These are phyloP conservation scores for Panzeria rudis DNA, from an alignment of 2,888 invertebrate genomes.

Conservation along the genomic window DNA sequence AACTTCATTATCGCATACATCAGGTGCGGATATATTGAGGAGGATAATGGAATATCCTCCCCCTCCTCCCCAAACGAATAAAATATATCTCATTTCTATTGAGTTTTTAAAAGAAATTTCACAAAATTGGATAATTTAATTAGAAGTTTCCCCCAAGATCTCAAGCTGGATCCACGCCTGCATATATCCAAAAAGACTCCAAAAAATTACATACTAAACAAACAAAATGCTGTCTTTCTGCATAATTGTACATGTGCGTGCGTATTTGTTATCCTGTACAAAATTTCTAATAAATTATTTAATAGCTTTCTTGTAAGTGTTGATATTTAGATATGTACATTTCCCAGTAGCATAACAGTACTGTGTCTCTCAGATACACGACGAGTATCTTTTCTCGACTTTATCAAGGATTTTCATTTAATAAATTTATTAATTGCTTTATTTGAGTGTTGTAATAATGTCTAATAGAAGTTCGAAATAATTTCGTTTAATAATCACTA, in stretches of 20 bases:
- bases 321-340: conserved; percentile 4
- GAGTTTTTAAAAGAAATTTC: too few relatives aligned
- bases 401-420: conserved; percentile 15
- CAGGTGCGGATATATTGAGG: too few relatives aligned
- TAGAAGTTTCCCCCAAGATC: too few relatives aligned
- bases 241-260: not conserved
- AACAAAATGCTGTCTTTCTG: too few relatives aligned
- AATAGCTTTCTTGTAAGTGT: conserved; percentile 19
- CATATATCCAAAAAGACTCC: too few relatives aligned
- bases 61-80: too few relatives aligned
- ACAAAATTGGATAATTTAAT: too few relatives aligned
- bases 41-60: too few relatives aligned
- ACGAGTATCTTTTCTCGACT: not conserved
- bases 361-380: not conserved
- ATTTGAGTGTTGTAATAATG: not conserved
- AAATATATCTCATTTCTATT: too few relatives aligned
- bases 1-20: too few relatives aligned
- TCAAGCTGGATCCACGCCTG: too few relatives aligned
- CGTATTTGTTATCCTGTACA: not conserved
- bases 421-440: conserved; percentile 50
- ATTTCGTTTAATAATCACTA: not conserved
- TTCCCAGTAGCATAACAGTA: not conserved
- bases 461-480: not conserved
- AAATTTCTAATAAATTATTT: conserved; percentile 25
- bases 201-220: too few relatives aligned